Percentiles rank a stretch among this genome's conserved stretches.
phyloP scores from a whole-genome alignment of 1,140 invertebrate species.

The Leptinotarsa lineolata region DNA sequence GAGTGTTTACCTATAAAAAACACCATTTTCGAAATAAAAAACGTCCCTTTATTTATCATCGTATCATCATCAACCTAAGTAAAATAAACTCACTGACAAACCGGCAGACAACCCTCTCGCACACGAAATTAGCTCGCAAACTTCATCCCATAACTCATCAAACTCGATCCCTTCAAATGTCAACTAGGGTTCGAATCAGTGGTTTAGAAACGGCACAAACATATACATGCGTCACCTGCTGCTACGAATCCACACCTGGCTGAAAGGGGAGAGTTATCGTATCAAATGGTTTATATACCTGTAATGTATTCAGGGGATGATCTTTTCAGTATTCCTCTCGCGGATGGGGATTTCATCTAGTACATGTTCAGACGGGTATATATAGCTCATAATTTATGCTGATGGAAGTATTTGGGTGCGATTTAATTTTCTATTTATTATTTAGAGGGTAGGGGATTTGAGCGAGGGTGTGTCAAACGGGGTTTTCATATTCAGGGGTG shows the following conservation, averaged over 20 bases:
- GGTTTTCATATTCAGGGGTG: conserved; percentile 5
- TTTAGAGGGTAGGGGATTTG: not conserved
- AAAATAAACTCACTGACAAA: no score
- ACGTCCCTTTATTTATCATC: no score
- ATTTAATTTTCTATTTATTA: conserved; percentile 7
- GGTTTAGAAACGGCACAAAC: not conserved
- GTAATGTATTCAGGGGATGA: conserved; percentile 8
- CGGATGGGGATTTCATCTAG: not conserved
- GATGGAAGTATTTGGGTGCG: not conserved
- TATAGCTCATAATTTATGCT: not conserved
- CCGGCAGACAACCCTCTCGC: not conserved
- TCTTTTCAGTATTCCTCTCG: not conserved
- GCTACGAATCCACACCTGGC: not conserved
- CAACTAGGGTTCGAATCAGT: conserved; percentile 8
- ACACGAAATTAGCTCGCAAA: conserved; percentile 2
- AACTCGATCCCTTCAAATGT: conserved; percentile 6
- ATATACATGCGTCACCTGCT: conserved; percentile 5
- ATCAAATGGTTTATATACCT: not conserved
- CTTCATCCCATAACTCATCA: not conserved
- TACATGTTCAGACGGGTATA: not conserved
- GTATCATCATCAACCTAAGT: no score
- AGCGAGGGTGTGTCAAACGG: not conserved
- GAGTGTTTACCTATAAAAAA: no score
- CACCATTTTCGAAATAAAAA: no score
- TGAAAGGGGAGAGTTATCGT: not conserved